Percentiles rank a stretch among this genome's conserved stretches.
Conservation (phyloP, 35 echinoderm and acorn worm species). For the Ptychodera flava region DNA sequence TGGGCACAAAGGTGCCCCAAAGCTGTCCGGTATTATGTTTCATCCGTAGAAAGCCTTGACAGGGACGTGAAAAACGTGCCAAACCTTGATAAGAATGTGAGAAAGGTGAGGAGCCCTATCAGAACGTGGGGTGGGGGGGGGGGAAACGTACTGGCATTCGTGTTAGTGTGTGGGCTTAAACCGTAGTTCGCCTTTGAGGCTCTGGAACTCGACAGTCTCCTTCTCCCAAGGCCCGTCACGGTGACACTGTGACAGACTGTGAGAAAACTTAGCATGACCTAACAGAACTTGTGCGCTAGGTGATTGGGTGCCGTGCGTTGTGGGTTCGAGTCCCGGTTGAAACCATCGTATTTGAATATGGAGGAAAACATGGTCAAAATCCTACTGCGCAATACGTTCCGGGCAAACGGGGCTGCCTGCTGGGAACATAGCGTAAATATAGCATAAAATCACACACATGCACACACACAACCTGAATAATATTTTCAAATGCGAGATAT, state of each 20-base stretch:
- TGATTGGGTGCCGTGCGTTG: no score
- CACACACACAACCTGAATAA: no score
- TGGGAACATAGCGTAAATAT: not conserved
- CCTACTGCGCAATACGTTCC: constrained; percentile 20
- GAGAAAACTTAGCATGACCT: no score
- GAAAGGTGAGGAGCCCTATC: constrained; percentile 29
- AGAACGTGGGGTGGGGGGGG: constrained; percentile 28
- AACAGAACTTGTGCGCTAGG: no score
- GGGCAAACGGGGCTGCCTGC: not conserved
- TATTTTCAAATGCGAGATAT: no score
- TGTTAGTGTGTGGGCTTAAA: constrained; percentile 20
- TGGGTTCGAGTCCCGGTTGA: no score
- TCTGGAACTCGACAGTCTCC: constrained; percentile 25
- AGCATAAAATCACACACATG: no score
- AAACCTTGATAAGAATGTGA: constrained; percentile 28
- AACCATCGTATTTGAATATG: no score
- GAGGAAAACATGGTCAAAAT: constrained; percentile 33
- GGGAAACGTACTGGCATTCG: constrained; percentile 19
- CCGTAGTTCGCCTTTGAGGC: constrained; percentile 19
- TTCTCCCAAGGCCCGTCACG: constrained; percentile 21
- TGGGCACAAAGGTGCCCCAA: constrained; percentile 12
- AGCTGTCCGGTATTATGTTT: constrained; percentile 2
- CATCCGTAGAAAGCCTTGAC: not conserved
- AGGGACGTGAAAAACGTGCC: constrained; percentile 19
- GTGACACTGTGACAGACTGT: no score